Evolutionary conservation across 2,888 invertebrate genomes (phyloP).

Genomic region (Schizaphis graminum): DNA sequence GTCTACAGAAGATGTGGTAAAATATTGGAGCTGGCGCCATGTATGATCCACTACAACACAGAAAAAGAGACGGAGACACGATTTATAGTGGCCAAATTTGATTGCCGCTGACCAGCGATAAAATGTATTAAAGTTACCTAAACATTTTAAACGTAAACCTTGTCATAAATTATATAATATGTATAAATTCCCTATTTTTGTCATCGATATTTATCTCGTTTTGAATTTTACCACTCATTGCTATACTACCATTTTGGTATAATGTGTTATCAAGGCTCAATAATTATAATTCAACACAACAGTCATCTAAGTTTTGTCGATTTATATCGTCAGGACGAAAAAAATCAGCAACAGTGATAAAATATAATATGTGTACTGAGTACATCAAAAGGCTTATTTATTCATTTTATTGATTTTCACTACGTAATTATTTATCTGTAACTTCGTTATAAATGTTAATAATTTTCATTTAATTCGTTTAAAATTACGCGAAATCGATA

Average conservation of each 20-base stretch:
- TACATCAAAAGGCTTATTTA: not conserved
- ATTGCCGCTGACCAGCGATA: not conserved
- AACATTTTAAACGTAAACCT: not conserved
- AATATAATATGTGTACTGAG: not conserved
- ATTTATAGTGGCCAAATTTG: not conserved
- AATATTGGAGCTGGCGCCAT: not conserved
- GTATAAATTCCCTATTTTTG: not conserved
- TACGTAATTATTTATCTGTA: not conserved
- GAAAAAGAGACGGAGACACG: not conserved
- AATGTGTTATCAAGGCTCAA: not conserved
- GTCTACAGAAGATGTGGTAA: not conserved
- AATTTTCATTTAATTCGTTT: not conserved
- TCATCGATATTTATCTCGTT: not conserved
- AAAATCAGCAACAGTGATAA: not conserved
- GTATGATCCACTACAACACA: not conserved
- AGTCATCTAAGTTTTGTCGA: not conserved
- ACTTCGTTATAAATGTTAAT: not conserved
- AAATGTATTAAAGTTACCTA: not conserved
- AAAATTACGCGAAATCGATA: not conserved
- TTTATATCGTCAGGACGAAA: not conserved
- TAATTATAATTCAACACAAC: not conserved
- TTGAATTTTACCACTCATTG: not conserved
- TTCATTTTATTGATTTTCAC: not conserved
- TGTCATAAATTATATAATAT: not conserved
- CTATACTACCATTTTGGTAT: not conserved